Conservation (phyloP, 2,797 vertebrate species). For the Chaenodraco wilsoni region DNA sequence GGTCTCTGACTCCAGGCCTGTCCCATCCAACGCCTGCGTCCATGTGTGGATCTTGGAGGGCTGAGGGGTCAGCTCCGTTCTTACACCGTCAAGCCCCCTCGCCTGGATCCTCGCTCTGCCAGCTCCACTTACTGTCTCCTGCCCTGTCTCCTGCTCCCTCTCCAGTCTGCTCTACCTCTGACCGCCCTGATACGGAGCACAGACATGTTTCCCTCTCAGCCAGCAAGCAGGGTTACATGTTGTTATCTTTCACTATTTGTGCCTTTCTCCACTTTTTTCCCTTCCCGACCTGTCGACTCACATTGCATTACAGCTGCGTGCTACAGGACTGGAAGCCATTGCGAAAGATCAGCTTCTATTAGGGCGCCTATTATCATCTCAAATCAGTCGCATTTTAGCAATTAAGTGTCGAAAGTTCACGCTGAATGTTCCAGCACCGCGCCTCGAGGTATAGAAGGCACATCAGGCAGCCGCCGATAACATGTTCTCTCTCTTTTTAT, state of each 20-base stretch:
- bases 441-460: slow-evolving; percentile 80
- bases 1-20: slow-evolving; percentile 79
- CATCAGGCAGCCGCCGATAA: slow-evolving; percentile 76
- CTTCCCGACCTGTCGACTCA: slow-evolving; percentile 80
- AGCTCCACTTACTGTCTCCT: slow-evolving; percentile 79
- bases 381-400: slow-evolving; percentile 86
- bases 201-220: slow-evolving; percentile 75
- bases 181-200: slow-evolving; percentile 70
- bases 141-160: slow-evolving; percentile 71
- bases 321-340: slow-evolving; percentile 82
- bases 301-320: slow-evolving; percentile 80
- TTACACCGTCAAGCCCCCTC: slow-evolving; percentile 74
- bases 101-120: slow-evolving; percentile 81
- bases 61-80: slow-evolving; percentile 75
- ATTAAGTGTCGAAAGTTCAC: slow-evolving; percentile 87
- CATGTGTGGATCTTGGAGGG: slow-evolving; percentile 75
- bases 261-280: slow-evolving; percentile 60
- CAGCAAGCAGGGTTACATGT: slow-evolving; percentile 69
- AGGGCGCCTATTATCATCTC: slow-evolving; percentile 84
- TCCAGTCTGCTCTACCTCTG: slow-evolving; percentile 71
- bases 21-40: slow-evolving; percentile 77
- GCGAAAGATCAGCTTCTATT: slow-evolving; percentile 84
- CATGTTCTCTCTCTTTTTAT: slow-evolving; percentile 55
- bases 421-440: slow-evolving; percentile 75
- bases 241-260: slow-evolving; percentile 76